Percentiles rank a stretch among this genome's conserved stretches.
phyloP scores from a whole-genome alignment of 2,113 vertebrate species.

The Cavia aperea region DNA sequence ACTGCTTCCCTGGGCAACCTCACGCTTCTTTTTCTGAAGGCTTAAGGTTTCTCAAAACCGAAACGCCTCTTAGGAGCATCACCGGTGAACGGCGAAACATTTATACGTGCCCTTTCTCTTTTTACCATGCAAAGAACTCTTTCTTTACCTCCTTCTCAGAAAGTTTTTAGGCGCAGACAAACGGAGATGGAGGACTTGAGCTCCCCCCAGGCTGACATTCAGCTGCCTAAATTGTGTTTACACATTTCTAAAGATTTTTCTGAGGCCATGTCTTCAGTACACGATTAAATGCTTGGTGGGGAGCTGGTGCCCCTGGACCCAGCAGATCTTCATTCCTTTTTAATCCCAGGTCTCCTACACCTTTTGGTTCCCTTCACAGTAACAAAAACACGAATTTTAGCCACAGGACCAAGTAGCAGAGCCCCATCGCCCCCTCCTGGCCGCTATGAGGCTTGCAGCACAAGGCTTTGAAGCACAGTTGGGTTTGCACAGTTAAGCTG shows the following conservation, averaged over 20 bases:
- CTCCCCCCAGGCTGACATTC: background rate
- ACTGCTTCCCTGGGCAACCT: background rate
- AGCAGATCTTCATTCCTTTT: background rate
- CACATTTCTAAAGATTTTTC: background rate
- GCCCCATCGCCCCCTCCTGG: background rate
- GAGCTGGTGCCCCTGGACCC: background rate
- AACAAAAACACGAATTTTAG: accelerated
- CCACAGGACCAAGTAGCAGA: too few species aligned
- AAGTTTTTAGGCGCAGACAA: background rate
- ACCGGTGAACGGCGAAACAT: accelerated
- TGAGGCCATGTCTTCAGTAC: background rate
- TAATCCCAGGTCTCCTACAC: background rate
- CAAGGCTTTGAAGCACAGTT: background rate
- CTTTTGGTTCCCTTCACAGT: background rate
- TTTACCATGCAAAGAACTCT: background rate
- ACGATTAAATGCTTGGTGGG: too few species aligned
- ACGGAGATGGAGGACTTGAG: background rate
- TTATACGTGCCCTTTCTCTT: background rate
- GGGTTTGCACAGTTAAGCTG: too few species aligned
- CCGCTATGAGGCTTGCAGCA: background rate
- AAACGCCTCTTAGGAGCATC: background rate
- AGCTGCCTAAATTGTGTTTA: background rate
- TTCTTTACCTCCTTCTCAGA: background rate
- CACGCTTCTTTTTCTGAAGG: background rate
- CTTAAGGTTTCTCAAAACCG: too few species aligned